phyloP scores from a whole-genome alignment of 2,888 invertebrate genomes.

The Eristalis pertinax region DNA sequence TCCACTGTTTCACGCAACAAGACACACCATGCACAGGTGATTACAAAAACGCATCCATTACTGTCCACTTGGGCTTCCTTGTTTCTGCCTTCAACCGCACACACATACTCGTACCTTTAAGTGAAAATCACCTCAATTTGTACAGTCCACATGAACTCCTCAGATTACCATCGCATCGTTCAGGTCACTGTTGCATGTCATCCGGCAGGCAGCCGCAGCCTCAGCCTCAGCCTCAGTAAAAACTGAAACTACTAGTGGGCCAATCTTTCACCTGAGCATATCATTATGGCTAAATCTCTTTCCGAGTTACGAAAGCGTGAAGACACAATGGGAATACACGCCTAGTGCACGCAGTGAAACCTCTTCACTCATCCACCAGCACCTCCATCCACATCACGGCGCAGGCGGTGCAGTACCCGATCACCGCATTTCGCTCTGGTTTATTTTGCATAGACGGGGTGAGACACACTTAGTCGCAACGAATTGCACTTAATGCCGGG shows the following conservation, averaged over 20 bases:
- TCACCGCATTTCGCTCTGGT: not conserved
- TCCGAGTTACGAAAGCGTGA: constrained; percentile 63
- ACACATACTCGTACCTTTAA: not conserved
- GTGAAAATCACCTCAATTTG: constrained; percentile 21
- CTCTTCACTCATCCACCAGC: constrained; percentile 22
- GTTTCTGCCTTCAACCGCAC: not conserved
- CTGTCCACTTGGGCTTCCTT: constrained; percentile 1
- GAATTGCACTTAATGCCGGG: constrained; percentile 65
- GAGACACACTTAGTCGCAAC: constrained; percentile 62
- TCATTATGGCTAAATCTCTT: constrained; percentile 57
- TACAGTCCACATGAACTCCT: constrained; percentile 8
- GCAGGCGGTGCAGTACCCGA: constrained; percentile 1
- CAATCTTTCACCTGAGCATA: constrained; percentile 56
- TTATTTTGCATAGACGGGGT: constrained; percentile 45
- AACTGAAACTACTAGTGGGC: constrained; percentile 49
- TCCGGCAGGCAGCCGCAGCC: not conserved
- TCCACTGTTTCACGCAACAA: not conserved
- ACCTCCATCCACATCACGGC: not conserved
- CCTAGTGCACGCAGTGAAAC: constrained; percentile 54
- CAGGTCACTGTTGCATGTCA: constrained; percentile 12
- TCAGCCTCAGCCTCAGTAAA: not conserved
- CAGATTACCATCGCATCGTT: constrained; percentile 3
- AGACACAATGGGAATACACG: constrained; percentile 51
- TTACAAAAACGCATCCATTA: not conserved
- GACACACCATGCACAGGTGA: not conserved